Base-by-base conservation (phyloP, 2,888 invertebrate species). In the Priocnemis perturbator region DNA sequence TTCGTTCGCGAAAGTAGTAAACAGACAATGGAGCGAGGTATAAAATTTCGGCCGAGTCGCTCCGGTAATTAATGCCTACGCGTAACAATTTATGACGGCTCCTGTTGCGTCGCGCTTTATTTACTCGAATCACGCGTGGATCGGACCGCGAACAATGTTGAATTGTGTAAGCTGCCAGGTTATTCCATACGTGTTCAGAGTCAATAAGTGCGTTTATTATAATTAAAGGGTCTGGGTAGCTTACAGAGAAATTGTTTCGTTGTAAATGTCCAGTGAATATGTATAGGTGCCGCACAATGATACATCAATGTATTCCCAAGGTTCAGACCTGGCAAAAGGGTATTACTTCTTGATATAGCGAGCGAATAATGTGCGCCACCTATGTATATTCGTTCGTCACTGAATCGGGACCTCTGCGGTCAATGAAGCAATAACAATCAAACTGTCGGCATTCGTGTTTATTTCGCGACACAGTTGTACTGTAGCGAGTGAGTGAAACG, bases 341-440 rank as follows among this genome's bases (percentile, higher is more conserved):
- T n/a, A 50, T 17, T 50, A 17, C 19, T 50, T 20, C 19, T 50
- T 50, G 50, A 50, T 20, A 37, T 11, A 37, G 1, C 37, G 37
- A 11, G 11, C 11, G 37, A 37, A 37, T 37, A 37, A 37, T 37
- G 37, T 37, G 37, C 1, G 7, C 37, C 37, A 1, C 37, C 3
- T 26, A 7, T 7, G 37, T 7, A 37, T 37, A 37, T 37, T 37
- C 37, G 37, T 37, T 37, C 11, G 53, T 21, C 17, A 44, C 21
- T 69, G 37, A 71, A 37, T 63, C 67, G 63, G 15, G 64, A 30
- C 65, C 26, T 37, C 37, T 37, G 59, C 53, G 58, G 68, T 68
- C 70, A 76, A 72, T 64, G 66, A 67, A 68, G 59, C 67, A 56
- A 69, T 66, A 67, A 74, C 64, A 70, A 76, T 76, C 70, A 68